phyloP scores from a whole-genome alignment of 2,888 invertebrate species.

The Hofmannophila pseudospretella region DNA sequence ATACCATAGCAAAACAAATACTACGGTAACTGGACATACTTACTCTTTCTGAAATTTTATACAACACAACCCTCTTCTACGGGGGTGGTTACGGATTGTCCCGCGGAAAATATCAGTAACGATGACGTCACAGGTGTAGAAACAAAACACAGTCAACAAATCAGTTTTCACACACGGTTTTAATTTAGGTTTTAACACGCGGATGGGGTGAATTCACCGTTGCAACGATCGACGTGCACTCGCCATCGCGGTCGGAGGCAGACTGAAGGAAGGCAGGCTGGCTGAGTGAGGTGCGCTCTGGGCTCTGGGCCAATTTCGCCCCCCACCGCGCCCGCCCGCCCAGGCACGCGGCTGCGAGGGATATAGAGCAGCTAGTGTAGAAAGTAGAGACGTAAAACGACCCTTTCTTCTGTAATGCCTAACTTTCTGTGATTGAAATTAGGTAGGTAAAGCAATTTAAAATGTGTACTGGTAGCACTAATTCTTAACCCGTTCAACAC shows the following conservation, averaged over 20 bases:
- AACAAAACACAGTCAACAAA: slow-evolving; percentile 29
- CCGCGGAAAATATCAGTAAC: no score
- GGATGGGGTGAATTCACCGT: slow-evolving; percentile 24
- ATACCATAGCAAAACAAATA: slow-evolving; percentile 1
- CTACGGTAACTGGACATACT: slow-evolving; percentile 2
- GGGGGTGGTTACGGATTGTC: no score
- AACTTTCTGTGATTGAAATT: neutral
- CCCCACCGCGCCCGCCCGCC: slow-evolving; percentile 44
- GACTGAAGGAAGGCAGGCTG: no score
- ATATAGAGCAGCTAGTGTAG: slow-evolving; percentile 34
- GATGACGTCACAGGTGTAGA: slow-evolving; percentile 22
- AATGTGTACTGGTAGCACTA: no score
- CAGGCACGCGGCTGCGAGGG: slow-evolving; percentile 53
- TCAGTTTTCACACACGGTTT: slow-evolving; percentile 35
- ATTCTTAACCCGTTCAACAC: no score
- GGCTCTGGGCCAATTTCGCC: slow-evolving; percentile 43
- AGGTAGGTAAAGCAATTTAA: no score
- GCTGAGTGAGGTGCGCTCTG: slow-evolving; percentile 44
- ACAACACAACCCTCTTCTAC: neutral
- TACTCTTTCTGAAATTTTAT: slow-evolving; percentile 7
- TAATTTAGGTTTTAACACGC: slow-evolving; percentile 61
- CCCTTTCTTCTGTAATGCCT: no score
- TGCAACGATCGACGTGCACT: slow-evolving; percentile 26
- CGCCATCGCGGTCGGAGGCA: slow-evolving; percentile 35
- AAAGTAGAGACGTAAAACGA: no score